Conservation (phyloP, 1,140 invertebrate species). For the Anadara kagoshimensis region DNA sequence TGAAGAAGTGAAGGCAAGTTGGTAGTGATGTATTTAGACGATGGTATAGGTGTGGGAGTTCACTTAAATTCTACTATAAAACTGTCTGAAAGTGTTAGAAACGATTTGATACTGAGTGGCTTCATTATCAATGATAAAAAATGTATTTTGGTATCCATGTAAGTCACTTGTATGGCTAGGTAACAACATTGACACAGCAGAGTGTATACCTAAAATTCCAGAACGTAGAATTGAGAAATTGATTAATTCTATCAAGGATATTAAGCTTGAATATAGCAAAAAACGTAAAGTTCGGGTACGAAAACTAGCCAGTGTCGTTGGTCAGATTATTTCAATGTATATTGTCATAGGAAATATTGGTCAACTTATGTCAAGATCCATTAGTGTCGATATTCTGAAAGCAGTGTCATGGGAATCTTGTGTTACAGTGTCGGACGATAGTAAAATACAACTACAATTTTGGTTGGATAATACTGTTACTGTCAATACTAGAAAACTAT, state of each 20-base stretch:
- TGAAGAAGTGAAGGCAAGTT: constrained; percentile 32
- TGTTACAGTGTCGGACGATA: constrained; percentile 7
- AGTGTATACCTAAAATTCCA: constrained; percentile 29
- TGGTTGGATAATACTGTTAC: constrained; percentile 13
- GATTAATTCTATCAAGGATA: neutral
- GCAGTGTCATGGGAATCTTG: neutral
- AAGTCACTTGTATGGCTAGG: constrained; percentile 30
- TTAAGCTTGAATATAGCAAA: neutral
- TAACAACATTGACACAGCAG: constrained; percentile 16
- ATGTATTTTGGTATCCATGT: constrained; percentile 27
- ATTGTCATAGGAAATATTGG: constrained; percentile 24
- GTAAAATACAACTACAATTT: constrained; percentile 8
- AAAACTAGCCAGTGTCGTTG: constrained; percentile 29
- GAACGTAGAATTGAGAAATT: constrained; percentile 29
- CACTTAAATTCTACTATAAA: neutral
- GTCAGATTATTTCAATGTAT: constrained; percentile 33
- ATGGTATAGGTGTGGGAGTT: constrained; percentile 17
- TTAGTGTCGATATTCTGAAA: constrained; percentile 25
- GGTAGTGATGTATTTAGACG: constrained; percentile 31
- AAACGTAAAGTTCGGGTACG: constrained; percentile 6
- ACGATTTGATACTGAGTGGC: constrained; percentile 31
- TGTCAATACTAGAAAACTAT: neutral
- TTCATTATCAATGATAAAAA: constrained; percentile 39
- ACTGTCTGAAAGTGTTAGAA: neutral
- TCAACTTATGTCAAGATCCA: constrained; percentile 21